Evolutionary conservation across 2,113 vertebrate species (phyloP).

Genomic region (Aythya baeri): DNA sequence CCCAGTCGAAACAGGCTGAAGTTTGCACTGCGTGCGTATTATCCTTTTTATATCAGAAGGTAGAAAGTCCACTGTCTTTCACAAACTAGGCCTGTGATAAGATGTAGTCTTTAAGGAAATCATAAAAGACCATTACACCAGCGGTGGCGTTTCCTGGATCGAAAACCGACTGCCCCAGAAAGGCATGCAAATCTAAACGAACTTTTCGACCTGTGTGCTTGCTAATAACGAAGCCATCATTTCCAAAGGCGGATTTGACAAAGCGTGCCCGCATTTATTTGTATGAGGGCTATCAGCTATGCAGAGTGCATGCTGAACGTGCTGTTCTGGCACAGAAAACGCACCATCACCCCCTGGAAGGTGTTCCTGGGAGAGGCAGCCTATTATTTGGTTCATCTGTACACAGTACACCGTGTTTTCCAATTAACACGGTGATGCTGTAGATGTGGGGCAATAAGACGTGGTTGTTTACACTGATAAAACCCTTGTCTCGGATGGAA

Average conservation of each 20-base stretch:
- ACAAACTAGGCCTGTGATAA: conserved; percentile 64
- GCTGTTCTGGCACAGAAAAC: neutral
- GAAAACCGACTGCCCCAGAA: neutral
- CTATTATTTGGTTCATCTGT: neutral
- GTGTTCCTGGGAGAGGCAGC: neutral
- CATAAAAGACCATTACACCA: conserved; percentile 59
- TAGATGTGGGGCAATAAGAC: neutral
- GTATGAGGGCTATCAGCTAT: neutral
- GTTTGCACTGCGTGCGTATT: neutral
- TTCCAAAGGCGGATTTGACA: neutral
- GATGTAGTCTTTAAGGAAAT: conserved; percentile 63
- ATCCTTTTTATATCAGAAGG: conserved; percentile 59
- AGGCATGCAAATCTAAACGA: neutral
- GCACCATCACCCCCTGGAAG: neutral
- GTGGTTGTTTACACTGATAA: conserved; percentile 18
- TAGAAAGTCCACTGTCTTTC: conserved; percentile 76
- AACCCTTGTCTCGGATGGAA: conserved; percentile 34
- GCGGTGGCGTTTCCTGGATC: conserved; percentile 13
- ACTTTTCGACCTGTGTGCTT: neutral
- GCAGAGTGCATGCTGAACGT: neutral
- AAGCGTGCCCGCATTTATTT: neutral
- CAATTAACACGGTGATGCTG: neutral
- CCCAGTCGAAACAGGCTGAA: conserved; percentile 19
- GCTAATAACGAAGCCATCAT: neutral
- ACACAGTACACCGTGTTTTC: neutral